Conservation (phyloP, 2,888 invertebrate species). For the Antheraea assamensis region DNA sequence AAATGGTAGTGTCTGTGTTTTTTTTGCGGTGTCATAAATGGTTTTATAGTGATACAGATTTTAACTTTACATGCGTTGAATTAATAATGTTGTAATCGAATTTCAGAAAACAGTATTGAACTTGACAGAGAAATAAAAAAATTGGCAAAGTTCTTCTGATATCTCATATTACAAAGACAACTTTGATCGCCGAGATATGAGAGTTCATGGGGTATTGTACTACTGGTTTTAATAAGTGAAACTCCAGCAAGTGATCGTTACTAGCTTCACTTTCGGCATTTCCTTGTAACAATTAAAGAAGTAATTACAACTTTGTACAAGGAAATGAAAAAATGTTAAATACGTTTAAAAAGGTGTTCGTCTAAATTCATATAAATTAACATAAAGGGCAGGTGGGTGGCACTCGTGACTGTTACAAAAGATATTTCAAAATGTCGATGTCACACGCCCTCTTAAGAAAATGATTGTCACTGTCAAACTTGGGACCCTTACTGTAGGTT, state of each 20-base stretch:
- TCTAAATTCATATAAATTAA: conserved; percentile 9
- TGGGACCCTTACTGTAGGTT: conserved; percentile 29
- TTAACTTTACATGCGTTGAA: neutral
- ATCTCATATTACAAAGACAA: no score
- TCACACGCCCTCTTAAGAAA: conserved; percentile 52
- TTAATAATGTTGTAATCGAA: neutral
- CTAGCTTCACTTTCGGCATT: neutral
- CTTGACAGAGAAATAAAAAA: no score
- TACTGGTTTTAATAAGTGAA: neutral
- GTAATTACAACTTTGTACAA: neutral
- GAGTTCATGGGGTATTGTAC: no score
- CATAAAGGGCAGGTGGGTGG: conserved; percentile 47
- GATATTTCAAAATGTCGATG: conserved; percentile 45
- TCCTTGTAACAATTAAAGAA: neutral
- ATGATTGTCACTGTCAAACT: conserved; percentile 56
- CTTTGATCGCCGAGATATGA: no score
- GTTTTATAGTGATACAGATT: neutral
- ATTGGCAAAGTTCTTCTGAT: no score
- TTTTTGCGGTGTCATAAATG: neutral
- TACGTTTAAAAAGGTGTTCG: neutral
- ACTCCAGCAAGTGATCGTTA: neutral
- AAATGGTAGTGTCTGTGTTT: conserved; percentile 8
- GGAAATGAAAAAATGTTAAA: neutral
- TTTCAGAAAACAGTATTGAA: no score
- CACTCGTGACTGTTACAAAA: conserved; percentile 46